A percentile compares a stretch with the other conserved stretches of the same genome.
phyloP scores from a whole-genome alignment of 2,888 invertebrate species.

The Eudemis profundana region DNA sequence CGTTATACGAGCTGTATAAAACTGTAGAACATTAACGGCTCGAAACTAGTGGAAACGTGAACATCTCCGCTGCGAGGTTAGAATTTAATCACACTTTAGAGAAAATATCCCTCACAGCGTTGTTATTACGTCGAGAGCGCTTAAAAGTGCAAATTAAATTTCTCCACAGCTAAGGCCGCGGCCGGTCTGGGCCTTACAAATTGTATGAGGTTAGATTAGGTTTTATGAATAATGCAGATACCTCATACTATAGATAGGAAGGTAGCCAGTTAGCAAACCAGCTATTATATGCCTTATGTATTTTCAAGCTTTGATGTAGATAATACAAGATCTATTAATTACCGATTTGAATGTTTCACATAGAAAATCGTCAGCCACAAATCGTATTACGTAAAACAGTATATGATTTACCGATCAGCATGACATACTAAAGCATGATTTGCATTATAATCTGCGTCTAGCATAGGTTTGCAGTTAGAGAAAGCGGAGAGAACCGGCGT shows the following conservation, averaged over 20 bases:
- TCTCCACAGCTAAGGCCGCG: constrained; percentile 63
- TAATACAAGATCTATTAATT: too few relatives aligned
- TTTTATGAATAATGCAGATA: constrained; percentile 68
- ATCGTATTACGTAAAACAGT: neutral
- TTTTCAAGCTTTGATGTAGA: too few relatives aligned
- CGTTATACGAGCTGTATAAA: constrained; percentile 11
- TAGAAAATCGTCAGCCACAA: neutral
- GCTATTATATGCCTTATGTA: constrained; percentile 6
- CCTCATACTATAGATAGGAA: constrained; percentile 21
- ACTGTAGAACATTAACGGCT: constrained; percentile 11
- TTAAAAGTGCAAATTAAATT: constrained; percentile 75
- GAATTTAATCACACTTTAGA: constrained; percentile 53
- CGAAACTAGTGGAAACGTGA: constrained; percentile 36
- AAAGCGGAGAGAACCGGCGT: constrained; percentile 25
- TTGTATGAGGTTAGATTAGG: constrained; percentile 51
- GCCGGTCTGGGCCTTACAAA: constrained; percentile 47
- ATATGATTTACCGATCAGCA: constrained; percentile 1
- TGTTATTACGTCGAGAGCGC: constrained; percentile 51
- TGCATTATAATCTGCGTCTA: constrained; percentile 19
- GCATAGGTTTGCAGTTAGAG: constrained; percentile 17
- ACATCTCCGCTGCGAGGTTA: constrained; percentile 43
- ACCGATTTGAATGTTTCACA: too few relatives aligned
- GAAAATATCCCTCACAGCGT: constrained; percentile 55
- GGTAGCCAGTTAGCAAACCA: neutral
- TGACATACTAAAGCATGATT: neutral